These are phyloP conservation scores for Agapornis roseicollis DNA, from an alignment of 2,113 vertebrate genomes.

Conservation along the genomic window DNA sequence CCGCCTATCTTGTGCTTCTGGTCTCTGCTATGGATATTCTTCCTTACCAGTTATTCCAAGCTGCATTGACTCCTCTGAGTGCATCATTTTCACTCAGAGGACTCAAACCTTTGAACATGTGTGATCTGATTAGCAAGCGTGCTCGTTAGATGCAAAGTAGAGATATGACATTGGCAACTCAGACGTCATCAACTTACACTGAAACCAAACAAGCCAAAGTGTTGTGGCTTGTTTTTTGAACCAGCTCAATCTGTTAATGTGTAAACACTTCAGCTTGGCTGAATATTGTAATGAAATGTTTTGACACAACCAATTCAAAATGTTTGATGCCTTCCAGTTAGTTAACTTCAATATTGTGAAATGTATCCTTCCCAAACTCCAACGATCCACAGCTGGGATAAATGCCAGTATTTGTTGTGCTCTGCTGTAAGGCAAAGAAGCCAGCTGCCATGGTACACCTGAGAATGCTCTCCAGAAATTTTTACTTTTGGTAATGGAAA, in stretches of 20 bases:
- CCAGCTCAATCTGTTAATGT: constrained; percentile 36
- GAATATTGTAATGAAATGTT: constrained; percentile 45
- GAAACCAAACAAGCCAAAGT: constrained; percentile 25
- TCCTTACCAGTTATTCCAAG: not conserved
- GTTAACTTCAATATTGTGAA: constrained; percentile 54
- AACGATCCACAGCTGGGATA: not conserved
- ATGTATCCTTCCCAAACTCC: constrained; percentile 6
- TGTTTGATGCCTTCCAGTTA: constrained; percentile 44
- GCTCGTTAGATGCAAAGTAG: not conserved
- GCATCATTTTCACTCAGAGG: not conserved
- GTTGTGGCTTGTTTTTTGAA: constrained; percentile 26
- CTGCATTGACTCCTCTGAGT: not conserved
- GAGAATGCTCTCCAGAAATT: constrained; percentile 19
- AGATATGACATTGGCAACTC: constrained; percentile 10
- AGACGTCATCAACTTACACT: not conserved
- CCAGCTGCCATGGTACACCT: constrained; percentile 17
- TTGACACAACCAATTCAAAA: constrained; percentile 46
- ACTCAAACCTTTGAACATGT: not conserved
- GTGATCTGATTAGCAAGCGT: not conserved
- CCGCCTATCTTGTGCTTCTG: not conserved
- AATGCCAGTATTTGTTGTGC: constrained; percentile 21
- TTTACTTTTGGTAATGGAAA: not conserved
- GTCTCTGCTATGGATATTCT: not conserved
- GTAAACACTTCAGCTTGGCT: constrained; percentile 44
- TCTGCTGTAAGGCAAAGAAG: not conserved